Conservation (phyloP, 2,797 vertebrate species). For the Chaetophractus vellerosus region DNA sequence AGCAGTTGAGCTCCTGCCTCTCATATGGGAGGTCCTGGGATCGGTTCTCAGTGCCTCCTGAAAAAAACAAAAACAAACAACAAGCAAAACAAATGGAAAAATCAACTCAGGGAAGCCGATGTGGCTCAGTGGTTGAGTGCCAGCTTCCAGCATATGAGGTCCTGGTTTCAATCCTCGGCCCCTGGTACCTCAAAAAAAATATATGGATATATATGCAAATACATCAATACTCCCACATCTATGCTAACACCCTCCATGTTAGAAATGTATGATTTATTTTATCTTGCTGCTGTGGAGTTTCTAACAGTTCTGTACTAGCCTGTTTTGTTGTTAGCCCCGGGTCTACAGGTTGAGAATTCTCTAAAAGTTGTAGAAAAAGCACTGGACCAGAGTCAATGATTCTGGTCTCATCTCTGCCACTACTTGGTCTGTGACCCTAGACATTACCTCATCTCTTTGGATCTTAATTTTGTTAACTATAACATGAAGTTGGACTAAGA, state of each 20-base stretch:
- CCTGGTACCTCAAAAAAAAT: too few species aligned
- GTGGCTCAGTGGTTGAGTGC: too few species aligned
- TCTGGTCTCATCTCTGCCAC: not conserved
- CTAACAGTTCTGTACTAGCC: not conserved
- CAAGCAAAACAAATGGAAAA: too few species aligned
- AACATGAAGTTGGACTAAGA: conserved; percentile 15
- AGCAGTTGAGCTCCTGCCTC: too few species aligned
- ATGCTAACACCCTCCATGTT: not conserved
- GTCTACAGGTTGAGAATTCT: conserved; percentile 39
- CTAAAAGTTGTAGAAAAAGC: conserved; percentile 32
- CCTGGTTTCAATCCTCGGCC: too few species aligned
- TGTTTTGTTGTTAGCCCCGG: conserved; percentile 17
- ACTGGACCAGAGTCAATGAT: not conserved
- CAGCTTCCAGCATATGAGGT: too few species aligned
- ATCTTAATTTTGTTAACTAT: conserved; percentile 42
- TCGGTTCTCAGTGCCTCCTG: too few species aligned
- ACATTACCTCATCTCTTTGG: not conserved
- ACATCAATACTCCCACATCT: not conserved
- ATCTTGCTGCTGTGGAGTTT: conserved; percentile 41
- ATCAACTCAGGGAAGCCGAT: too few species aligned
- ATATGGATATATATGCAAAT: not conserved
- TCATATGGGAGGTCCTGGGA: too few species aligned
- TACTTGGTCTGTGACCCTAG: conserved; percentile 15
- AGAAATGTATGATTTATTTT: not conserved
- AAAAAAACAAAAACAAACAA: too few species aligned